Evolutionary conservation across 1,140 invertebrate genomes (phyloP), one percentile per base, ranked within the genome.

Genomic region (Leptinotarsa texana): DNA sequence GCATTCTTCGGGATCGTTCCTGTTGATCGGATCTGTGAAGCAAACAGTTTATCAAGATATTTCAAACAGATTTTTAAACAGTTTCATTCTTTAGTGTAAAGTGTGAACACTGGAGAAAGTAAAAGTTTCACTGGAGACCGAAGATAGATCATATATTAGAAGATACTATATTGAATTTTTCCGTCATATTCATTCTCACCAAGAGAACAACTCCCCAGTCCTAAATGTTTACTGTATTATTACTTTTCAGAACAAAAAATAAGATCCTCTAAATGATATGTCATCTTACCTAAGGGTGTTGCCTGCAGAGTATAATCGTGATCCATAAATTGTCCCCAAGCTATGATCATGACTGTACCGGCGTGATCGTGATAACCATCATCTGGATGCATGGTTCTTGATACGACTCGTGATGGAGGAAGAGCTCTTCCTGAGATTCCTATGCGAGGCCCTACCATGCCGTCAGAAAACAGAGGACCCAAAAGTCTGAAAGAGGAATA

Each of bases 251-350:
- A 42, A 1, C 33, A 66, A 66, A 66, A 21, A 66, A 13, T 70
- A 27, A 27, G 6, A 70, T 49, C n/a, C 24, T n/a, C 15, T 13
- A 70, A 70, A 51, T 4, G 1, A 57, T 33, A 33, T 6, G 27
- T 33, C 27, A 33, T 72, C 82, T 87, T 88, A 95, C 94, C 94
- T 75, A 95, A 86, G 74, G 94, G 94, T 47, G 94, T 95, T 42
- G 90, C 95, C 68, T 94, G 96, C 13, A 97, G 88, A 1, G 95
- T 97, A 79, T 96, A 93, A 84, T 97, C 96, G 86, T 97, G 96
- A 85, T 97, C 96, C 90, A 97, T 95, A 85, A 97, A 96, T 86
- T 97, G 96, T 80, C 95, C 95, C 95, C 95, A 96, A 69, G 95
- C 94, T 74, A 97, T 95, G 62, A 96, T 90, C 92, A 97, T 95